phyloP scores from a whole-genome alignment of 2,113 vertebrate genomes.

The Prinia subflava region DNA sequence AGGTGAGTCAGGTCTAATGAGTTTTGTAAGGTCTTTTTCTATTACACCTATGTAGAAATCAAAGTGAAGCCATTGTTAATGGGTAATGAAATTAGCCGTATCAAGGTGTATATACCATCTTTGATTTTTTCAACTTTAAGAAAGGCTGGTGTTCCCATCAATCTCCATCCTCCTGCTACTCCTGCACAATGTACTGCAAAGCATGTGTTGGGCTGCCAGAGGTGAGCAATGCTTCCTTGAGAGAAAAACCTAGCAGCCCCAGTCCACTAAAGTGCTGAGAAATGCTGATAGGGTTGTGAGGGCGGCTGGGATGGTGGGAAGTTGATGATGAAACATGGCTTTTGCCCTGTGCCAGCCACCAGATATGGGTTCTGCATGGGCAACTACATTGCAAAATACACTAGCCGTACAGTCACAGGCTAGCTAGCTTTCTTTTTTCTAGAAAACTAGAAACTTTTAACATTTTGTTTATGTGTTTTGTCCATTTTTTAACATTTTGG shows the following conservation, averaged over 20 bases:
- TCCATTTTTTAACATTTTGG: neutral
- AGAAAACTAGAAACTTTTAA: neutral
- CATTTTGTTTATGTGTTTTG: neutral
- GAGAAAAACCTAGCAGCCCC: neutral
- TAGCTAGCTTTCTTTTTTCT: neutral
- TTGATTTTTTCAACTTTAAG: neutral
- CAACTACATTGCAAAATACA: neutral
- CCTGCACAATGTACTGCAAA: neutral
- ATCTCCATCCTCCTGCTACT: neutral
- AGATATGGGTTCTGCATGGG: neutral
- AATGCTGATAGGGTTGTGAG: neutral
- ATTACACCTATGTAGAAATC: neutral
- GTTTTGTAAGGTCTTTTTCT: neutral
- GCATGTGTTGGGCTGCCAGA: neutral
- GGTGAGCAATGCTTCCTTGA: neutral
- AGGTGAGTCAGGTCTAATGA: neutral
- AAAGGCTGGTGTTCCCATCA: neutral
- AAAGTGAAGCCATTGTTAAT: neutral
- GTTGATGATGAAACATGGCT: neutral
- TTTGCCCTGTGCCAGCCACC: neutral
- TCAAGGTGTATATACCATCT: neutral
- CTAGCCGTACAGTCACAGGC: neutral
- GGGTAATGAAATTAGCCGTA: neutral
- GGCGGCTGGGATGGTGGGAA: neutral
- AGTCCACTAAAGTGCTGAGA: neutral